Evolutionary conservation across 2,888 invertebrate genomes (phyloP).

Genomic region (Erynnis tages): DNA sequence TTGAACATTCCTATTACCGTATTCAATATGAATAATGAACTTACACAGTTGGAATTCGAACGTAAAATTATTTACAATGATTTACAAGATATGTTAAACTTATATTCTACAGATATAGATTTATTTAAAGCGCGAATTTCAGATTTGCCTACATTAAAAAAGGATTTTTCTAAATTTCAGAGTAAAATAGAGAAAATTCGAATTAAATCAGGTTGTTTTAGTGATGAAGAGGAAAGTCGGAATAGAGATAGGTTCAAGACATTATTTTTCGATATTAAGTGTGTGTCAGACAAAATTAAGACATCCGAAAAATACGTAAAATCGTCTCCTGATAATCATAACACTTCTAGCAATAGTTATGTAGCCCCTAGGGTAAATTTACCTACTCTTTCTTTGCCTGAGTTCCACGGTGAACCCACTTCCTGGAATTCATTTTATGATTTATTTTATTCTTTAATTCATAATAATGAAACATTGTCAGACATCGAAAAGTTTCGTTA

Average conservation of each 20-base stretch:
- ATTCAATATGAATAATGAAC: background rate
- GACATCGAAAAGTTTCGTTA: background rate
- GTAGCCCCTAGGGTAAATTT: background rate
- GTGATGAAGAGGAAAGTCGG: background rate
- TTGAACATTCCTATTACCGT: background rate
- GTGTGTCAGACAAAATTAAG: background rate
- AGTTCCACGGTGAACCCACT: background rate
- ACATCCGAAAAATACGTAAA: background rate
- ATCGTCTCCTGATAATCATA: background rate
- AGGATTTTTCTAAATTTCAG: background rate
- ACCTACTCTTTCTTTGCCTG: background rate
- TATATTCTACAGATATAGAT: background rate
- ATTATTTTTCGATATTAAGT: background rate
- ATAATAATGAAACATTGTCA: background rate
- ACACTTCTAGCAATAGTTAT: background rate
- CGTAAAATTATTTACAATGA: constrained; percentile 2
- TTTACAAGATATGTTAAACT: background rate
- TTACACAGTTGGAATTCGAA: background rate
- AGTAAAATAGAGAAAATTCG: background rate
- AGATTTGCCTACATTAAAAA: background rate
- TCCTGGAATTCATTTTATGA: background rate
- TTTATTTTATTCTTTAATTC: background rate
- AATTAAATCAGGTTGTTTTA: background rate
- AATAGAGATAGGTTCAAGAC: background rate
- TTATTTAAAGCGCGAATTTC: background rate